Evolutionary conservation across 2,113 vertebrate species (phyloP), one percentile per base, ranked within the genome.

Genomic region (Gopherus evgoodei): DNA sequence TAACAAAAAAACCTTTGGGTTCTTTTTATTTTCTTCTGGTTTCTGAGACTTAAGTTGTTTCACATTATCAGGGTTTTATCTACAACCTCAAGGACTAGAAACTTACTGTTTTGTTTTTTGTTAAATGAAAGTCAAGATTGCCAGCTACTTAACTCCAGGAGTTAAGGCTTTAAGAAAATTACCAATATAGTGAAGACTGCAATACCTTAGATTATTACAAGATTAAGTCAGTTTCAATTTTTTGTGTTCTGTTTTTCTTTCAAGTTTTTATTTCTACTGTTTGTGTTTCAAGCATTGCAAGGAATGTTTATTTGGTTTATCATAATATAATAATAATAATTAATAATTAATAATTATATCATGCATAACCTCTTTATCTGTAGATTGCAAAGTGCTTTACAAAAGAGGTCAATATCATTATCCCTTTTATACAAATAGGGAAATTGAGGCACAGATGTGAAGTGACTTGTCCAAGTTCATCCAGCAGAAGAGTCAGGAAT

Each of bases 231-330:
- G 31, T 35, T 53, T 4, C 2, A 2, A 5, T 89, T 87, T 81
- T 89, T 89, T 81, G 49, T 88, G 4, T 53, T 85, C 29, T 42
- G 87, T 1, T 5, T 44, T 62, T 24, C 11, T 85, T 94, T 62
- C 29, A 29, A 44, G 11, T 42, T 65, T 7, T 38, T 95, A 62
- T 93, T 75, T 8, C 35, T 53, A 35, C 62, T 29, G 81, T 25
- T 65, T 53, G 42, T 75, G 7, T 0, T 0, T 4, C 22, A 3
- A 2, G 47, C 16, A 83, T 25, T 86, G 5, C 3, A 38, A 85
- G 5, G 50, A 85, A 83, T 29, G 6, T 72, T 94, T 91, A 54
- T 90, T 94, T 95, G 31, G 62, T 65, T 54, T 54, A 54, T 22
- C 8, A 54, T 54, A 54, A 54, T 53, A 53, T 21, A 53, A 53